Evolutionary conservation across 2,113 vertebrate genomes (phyloP).

Genomic region (Salvelinus namaycush): DNA sequence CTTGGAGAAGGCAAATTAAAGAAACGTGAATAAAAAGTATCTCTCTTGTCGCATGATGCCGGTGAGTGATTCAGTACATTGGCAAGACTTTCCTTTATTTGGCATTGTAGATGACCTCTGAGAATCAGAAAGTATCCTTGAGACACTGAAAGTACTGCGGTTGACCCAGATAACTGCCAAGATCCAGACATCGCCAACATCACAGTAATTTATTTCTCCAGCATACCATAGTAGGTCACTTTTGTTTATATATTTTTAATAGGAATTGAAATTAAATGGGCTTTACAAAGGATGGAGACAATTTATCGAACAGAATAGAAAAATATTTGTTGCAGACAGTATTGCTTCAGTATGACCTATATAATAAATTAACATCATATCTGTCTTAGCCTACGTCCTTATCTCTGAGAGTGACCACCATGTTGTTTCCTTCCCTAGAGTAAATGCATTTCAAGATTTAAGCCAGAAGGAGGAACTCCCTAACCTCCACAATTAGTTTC

Average conservation of each 20-base stretch:
- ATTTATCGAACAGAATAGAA: background rate
- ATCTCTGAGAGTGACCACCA: background rate
- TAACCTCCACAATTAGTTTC: conserved; percentile 64
- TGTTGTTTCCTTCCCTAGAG: background rate
- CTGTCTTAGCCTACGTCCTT: background rate
- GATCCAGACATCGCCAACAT: background rate
- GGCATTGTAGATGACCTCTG: background rate
- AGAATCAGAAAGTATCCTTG: background rate
- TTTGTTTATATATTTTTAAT: background rate
- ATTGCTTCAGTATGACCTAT: background rate
- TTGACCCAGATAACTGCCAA: background rate
- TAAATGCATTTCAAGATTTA: conserved; percentile 37
- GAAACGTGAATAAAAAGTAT: background rate
- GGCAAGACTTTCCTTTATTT: background rate
- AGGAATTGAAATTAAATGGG: background rate
- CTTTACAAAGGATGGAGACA: background rate
- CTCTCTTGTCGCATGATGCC: background rate
- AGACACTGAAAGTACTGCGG: background rate
- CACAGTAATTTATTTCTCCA: background rate
- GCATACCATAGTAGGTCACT: background rate
- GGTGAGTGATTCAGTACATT: background rate
- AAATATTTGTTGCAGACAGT: background rate
- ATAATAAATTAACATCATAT: too few relatives aligned
- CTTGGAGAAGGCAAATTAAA: background rate
- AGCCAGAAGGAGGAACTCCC: conserved; percentile 46